Evolutionary conservation across 1,140 invertebrate species (phyloP).

Genomic region (Drosophila bocki): DNA sequence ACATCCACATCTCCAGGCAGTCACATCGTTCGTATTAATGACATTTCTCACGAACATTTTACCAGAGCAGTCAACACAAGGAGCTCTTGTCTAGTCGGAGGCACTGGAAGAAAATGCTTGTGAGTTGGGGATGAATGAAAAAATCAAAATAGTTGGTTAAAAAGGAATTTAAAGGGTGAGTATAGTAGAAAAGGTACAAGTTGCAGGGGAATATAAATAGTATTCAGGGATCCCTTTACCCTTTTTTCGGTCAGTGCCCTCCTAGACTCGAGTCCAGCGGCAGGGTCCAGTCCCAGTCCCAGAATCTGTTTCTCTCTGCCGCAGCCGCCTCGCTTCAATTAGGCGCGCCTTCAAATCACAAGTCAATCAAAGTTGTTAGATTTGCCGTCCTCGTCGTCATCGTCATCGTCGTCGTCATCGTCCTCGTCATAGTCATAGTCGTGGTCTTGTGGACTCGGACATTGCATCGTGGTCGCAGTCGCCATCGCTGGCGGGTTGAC

Average conservation of each 20-base stretch:
- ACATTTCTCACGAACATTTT: slow-evolving; percentile 83
- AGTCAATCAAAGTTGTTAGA: slow-evolving; percentile 82
- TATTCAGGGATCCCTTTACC: neutral
- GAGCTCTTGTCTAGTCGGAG: slow-evolving; percentile 28
- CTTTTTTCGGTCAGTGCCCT: slow-evolving; percentile 35
- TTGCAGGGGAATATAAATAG: neutral
- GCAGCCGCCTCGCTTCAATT: slow-evolving; percentile 72
- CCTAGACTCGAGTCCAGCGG: slow-evolving; percentile 21
- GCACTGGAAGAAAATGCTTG: slow-evolving; percentile 15
- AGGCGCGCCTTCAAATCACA: slow-evolving; percentile 82
- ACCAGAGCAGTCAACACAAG: slow-evolving; percentile 58
- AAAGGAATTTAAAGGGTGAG: neutral
- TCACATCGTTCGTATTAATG: slow-evolving; percentile 80
- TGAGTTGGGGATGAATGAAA: neutral
- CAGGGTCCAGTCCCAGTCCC: slow-evolving; percentile 23
- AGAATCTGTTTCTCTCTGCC: slow-evolving; percentile 43
- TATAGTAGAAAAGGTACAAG: neutral
- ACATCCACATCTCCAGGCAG: slow-evolving; percentile 60
- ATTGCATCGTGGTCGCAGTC: slow-evolving; percentile 37
- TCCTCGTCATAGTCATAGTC: slow-evolving; percentile 21
- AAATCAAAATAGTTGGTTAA: neutral
- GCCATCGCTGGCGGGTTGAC: slow-evolving; percentile 53
- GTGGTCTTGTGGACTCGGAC: slow-evolving; percentile 22
- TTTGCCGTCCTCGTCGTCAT: slow-evolving; percentile 62
- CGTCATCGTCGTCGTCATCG: slow-evolving; percentile 21